Evolutionary conservation across 1,140 invertebrate genomes (phyloP), one percentile per base, ranked within the genome.

Genomic region (Drosophila azteca): DNA sequence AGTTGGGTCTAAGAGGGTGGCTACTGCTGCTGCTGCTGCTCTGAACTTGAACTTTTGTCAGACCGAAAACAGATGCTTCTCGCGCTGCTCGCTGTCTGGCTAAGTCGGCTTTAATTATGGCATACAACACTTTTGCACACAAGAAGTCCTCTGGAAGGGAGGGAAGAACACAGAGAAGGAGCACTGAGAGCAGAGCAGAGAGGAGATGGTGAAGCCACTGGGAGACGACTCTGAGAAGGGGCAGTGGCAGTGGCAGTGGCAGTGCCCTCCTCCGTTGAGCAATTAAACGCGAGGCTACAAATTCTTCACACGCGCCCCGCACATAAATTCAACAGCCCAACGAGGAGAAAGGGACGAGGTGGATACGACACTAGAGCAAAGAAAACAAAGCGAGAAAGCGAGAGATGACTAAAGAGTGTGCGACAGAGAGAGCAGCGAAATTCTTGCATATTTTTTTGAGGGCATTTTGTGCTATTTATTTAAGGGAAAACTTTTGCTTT

Each of bases 81-180:
- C 35, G 35, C 35, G 35, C 17, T 20, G 0, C 17, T 20, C 64
- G 66, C 35, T 69, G 66, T 69, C 66, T 68, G 64, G 35, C 66
- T 68, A 69, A 69, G 66, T 69, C 66, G 66, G 66, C 66, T 69
- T 69, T 69, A 69, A 69, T 69, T 69, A 69, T 69, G 66, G 66
- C 51, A 69, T 44, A 69, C 64, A 68, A 57, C 66, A 69, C 64
- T 68, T 58, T 64, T 59, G 35, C 35, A 13, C 63, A 50, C 62
- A 39, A 13, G 35, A 13, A 39, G 35, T 13, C 44, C 58, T 22
- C 24, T 39, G 43, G 26, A 22, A 45, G 53, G 0, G n/a, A 4
- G 7, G 7, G 22, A 24, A 0, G 59, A 13, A 11, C 11, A 13
- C 17, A 20, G 17, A 20, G 17, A 3, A 4, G 35, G 3, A 39